These are phyloP conservation scores for Nemapogon koenigi DNA, from an alignment of 2,888 invertebrate species.

Conservation along the genomic window DNA sequence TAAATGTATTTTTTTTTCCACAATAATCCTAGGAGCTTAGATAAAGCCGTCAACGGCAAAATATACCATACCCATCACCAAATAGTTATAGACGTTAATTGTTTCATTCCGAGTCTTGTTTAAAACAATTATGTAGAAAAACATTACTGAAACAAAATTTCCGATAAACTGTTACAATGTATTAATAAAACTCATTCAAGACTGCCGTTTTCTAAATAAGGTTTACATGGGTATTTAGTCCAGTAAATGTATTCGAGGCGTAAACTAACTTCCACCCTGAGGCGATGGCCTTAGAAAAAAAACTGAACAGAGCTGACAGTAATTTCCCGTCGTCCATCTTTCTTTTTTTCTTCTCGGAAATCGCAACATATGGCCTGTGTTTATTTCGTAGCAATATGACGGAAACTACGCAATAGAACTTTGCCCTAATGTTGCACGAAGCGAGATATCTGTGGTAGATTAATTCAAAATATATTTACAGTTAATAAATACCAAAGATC, in stretches of 20 bases:
- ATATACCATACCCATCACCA: too few relatives aligned
- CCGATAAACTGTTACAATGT: too few relatives aligned
- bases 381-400: slow-evolving; percentile 4
- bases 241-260: slow-evolving; percentile 5
- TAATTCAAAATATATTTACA: not conserved
- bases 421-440: not conserved
- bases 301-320: slow-evolving; percentile 40
- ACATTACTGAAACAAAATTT: too few relatives aligned
- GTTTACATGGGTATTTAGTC: too few relatives aligned
- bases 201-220: too few relatives aligned
- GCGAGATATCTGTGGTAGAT: not conserved
- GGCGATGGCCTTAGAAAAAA: slow-evolving; percentile 31
- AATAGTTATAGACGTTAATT: too few relatives aligned
- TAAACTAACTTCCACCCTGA: slow-evolving; percentile 10
- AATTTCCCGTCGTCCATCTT: slow-evolving; percentile 52
- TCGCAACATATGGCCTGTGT: slow-evolving; percentile 47
- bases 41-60: too few relatives aligned
- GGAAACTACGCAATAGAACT: slow-evolving; percentile 3
- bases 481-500: not conserved
- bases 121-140: too few relatives aligned
- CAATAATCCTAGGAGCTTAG: too few relatives aligned
- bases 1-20: too few relatives aligned
- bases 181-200: too few relatives aligned
- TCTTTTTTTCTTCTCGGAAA: slow-evolving; percentile 42
- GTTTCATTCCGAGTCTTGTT: too few relatives aligned